Percentiles rank a stretch among this genome's conserved stretches.
These are phyloP conservation scores for Slavum lentiscoides DNA, from an alignment of 2,888 invertebrate genomes.

Conservation along the genomic window DNA sequence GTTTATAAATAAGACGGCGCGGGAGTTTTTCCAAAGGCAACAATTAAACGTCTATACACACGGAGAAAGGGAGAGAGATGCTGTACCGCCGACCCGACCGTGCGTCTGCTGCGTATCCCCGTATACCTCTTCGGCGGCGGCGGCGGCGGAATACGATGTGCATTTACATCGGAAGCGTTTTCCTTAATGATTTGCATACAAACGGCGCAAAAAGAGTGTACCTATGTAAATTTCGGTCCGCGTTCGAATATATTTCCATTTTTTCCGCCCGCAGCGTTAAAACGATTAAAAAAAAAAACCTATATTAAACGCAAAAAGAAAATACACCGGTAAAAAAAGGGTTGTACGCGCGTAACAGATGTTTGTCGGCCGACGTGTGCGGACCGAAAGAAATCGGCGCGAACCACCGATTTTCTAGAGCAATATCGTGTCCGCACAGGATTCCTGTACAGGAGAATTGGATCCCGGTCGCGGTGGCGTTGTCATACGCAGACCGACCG, in stretches of 20 bases:
- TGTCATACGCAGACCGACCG: conserved; percentile 47
- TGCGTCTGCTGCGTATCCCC: no score
- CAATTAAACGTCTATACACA: conserved; percentile 45
- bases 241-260: conserved; percentile 47
- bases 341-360: conserved; percentile 16
- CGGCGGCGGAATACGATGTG: conserved; percentile 25
- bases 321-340: background rate
- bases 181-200: conserved; percentile 54
- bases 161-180: conserved; percentile 53
- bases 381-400: background rate
- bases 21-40: conserved; percentile 49
- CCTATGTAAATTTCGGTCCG: conserved; percentile 51
- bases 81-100: no score
- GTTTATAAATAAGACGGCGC: conserved; percentile 52
- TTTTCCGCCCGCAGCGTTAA: background rate
- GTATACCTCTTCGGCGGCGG: conserved; percentile 13
- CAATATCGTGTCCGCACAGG: no score
- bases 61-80: background rate
- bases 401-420: no score
- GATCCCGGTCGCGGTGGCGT: background rate
- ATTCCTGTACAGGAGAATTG: background rate
- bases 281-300: conserved; percentile 26
- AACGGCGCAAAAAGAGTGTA: conserved; percentile 47
- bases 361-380: background rate
- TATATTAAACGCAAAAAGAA: background rate